A percentile compares a stretch with the other conserved stretches of the same genome.
These are phyloP conservation scores for Cisticola juncidis DNA, from an alignment of 2,113 vertebrate species.

Conservation along the genomic window DNA sequence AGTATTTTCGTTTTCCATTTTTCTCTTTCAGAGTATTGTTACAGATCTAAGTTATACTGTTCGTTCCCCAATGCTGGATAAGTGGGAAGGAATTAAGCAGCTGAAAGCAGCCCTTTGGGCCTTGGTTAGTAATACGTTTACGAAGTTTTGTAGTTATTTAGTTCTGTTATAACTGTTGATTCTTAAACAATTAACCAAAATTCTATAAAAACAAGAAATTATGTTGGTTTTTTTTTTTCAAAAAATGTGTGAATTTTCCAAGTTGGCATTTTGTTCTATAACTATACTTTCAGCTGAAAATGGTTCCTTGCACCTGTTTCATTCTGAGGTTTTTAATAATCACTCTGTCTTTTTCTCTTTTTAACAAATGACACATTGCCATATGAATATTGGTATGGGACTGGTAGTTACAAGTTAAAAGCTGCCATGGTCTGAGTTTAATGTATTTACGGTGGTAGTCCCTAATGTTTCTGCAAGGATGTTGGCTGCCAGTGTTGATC, in stretches of 20 bases:
- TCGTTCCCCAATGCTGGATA: slow-evolving; percentile 94
- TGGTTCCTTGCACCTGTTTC: neutral
- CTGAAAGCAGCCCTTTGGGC: slow-evolving; percentile 98
- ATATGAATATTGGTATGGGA: neutral
- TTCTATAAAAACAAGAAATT: neutral
- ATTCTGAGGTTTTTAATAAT: neutral
- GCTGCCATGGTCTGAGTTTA: neutral
- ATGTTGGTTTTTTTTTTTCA: neutral
- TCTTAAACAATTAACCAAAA: neutral
- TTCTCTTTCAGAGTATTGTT: slow-evolving; percentile 85
- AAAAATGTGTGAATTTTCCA: neutral
- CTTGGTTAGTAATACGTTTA: slow-evolving; percentile 81
- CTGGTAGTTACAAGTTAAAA: neutral
- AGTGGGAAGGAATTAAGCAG: slow-evolving; percentile 97
- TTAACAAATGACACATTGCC: neutral
- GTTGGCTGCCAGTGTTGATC: neutral
- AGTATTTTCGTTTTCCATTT: neutral
- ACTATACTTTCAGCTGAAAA: neutral
- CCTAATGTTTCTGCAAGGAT: neutral
- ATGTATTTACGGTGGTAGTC: neutral
- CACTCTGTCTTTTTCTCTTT: neutral
- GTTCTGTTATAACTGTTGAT: neutral
- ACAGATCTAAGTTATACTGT: slow-evolving; percentile 94
- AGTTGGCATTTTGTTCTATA: neutral
- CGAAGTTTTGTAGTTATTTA: neutral